phyloP scores from a whole-genome alignment of 2,797 vertebrate species.

The Crocodylus rhombifer region DNA sequence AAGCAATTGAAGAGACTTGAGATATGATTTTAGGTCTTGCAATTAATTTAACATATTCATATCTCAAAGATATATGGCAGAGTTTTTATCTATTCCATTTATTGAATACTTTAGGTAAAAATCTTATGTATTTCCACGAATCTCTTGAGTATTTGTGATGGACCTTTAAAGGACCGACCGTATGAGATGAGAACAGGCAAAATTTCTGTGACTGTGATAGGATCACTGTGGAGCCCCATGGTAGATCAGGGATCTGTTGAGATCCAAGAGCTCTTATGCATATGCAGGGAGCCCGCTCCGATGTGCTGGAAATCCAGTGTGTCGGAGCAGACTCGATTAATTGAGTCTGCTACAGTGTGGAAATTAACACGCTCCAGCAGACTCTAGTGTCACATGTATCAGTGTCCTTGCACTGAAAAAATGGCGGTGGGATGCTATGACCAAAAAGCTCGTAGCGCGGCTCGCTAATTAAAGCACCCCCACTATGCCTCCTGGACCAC shows the following conservation, averaged over 20 bases:
- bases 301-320: no score
- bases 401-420: no score
- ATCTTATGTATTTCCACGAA: conserved; percentile 60
- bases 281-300: no score
- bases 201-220: conserved; percentile 21
- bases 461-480: no score
- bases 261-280: neutral
- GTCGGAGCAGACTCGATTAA: no score
- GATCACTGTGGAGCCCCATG: conserved; percentile 14
- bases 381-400: no score
- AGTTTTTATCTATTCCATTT: conserved; percentile 43
- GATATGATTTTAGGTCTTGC: conserved; percentile 2
- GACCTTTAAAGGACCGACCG: conserved; percentile 50
- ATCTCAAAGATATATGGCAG: conserved; percentile 23
- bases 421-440: no score
- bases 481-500: no score
- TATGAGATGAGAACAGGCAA: conserved; percentile 14
- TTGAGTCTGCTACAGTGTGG: no score
- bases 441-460: no score
- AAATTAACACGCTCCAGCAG: no score
- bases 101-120: conserved; percentile 50
- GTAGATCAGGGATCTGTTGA: neutral
- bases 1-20: conserved; percentile 53
- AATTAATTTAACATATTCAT: conserved; percentile 13
- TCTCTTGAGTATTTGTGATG: conserved; percentile 41